A percentile compares a stretch with the other conserved stretches of the same genome.
Conservation (phyloP, 2,888 invertebrate genomes). For the Girardia tigrina region DNA sequence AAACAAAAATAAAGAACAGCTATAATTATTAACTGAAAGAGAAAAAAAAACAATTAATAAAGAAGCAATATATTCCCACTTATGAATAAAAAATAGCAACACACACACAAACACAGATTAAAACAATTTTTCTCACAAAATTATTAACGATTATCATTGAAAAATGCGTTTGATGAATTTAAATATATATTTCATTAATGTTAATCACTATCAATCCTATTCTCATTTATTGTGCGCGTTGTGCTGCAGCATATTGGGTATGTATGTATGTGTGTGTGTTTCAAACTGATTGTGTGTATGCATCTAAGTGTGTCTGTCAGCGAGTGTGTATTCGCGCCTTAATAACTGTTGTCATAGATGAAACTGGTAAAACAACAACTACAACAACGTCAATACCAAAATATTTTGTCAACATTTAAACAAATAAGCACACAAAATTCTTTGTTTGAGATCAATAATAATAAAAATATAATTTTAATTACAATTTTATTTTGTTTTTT, state of each 20-base stretch:
- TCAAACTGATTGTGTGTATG: too few relatives aligned
- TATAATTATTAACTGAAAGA: not conserved
- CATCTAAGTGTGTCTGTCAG: too few relatives aligned
- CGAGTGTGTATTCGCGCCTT: not conserved
- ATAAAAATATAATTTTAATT: not conserved
- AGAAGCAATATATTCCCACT: not conserved
- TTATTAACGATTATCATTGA: not conserved
- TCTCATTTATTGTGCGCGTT: not conserved
- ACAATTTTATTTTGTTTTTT: not conserved
- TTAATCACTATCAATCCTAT: not conserved
- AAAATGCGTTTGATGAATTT: not conserved
- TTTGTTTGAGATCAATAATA: not conserved
- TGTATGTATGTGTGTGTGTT: too few relatives aligned
- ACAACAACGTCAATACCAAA: not conserved
- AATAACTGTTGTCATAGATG: not conserved
- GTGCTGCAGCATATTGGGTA: not conserved
- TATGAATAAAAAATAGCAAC: not conserved
- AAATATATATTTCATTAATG: not conserved
- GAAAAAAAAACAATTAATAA: not conserved
- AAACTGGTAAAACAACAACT: not conserved
- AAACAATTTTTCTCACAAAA: not conserved
- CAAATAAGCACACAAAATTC: not conserved
- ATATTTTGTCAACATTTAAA: not conserved
- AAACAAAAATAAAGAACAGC: not conserved
- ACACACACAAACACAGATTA: not conserved